A percentile compares a stretch with the other conserved stretches of the same genome.
phyloP scores from a whole-genome alignment of 2,113 vertebrate species.

The Thamnophis sirtalis region DNA sequence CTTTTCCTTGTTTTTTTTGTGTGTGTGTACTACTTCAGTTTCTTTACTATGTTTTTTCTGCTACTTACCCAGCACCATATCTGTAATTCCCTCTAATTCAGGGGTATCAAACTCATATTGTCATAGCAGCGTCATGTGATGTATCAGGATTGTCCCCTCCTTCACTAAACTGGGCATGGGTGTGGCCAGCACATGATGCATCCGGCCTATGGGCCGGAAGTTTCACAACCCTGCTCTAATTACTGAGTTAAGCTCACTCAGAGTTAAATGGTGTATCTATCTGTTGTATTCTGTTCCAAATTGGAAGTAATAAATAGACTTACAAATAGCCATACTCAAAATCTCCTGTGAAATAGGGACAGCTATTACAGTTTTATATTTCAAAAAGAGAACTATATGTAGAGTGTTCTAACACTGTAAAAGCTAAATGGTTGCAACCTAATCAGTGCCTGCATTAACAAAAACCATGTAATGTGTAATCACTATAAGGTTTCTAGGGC shows the following conservation, averaged over 20 bases:
- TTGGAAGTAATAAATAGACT: not conserved
- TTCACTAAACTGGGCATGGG: too few relatives aligned
- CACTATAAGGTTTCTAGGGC: not conserved
- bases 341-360: not conserved
- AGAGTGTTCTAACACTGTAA: not conserved
- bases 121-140: too few relatives aligned
- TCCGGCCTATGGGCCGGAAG: too few relatives aligned
- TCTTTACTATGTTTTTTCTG: not conserved
- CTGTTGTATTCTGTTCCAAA: not conserved
- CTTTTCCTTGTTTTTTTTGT: not conserved
- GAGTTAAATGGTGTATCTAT: not conserved
- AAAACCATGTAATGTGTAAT: not conserved
- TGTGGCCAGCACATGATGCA: too few relatives aligned
- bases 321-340: not conserved
- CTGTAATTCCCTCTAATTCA: not conserved
- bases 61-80: not conserved
- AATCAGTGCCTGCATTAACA: not conserved
- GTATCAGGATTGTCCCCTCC: too few relatives aligned
- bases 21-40: not conserved
- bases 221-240: not conserved
- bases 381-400: not conserved
- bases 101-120: too few relatives aligned
- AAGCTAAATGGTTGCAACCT: not conserved
- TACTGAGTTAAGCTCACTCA: not conserved
- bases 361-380: not conserved